Evolutionary conservation across 23 tunicate genomes (phyloP), one percentile per base, ranked within the genome.

Genomic region (Aplidium turbinatum): DNA sequence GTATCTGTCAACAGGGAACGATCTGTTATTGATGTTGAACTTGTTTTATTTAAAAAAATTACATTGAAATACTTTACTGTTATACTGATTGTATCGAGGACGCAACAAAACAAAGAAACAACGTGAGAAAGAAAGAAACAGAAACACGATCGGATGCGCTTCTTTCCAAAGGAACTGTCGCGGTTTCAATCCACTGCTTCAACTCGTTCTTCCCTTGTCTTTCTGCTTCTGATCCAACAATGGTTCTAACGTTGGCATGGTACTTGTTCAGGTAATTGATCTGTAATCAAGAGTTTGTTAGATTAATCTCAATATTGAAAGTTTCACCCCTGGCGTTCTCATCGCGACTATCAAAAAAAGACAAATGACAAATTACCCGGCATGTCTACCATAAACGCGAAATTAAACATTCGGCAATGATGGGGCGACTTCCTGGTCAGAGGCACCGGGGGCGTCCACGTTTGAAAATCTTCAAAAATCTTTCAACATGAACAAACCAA

Each of bases 251-350:
- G 23, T 67, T 74, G 5, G 61, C 58, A 52, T 90, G 97, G 35
- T 90, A 90, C 3, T 71, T 48, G 77, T 90, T 90, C 28, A 90
- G 29, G 38, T 90, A 77, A 4, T 69, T 50, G 19, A 90, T 29
- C 97, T 90, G 85, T 3, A 38, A 40, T 3, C 22, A 24, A 61
- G 5, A 68, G 52, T 29, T 62, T 24, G 69, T 28, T 32, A 26
- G 29, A 24, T 6, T 5, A 25, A 30, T 6, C 5, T 54, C 61
- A n/a, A 11, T 11, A 11, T 11, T 11, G 21, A 20, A 11, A 5
- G 19, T 20, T 13, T 11, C 19, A 13, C 19, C 22, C 23, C 22
- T 31, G 22, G 67, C 35, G 22, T 27, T 27, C n/a, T 54, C 50
- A n/a, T n/a, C n/a, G n/a, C n/a, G n/a, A n/a, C n/a, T n/a, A n/a